These are phyloP conservation scores for Yponomeuta evonymella DNA, from an alignment of 2,888 invertebrate genomes.

Conservation along the genomic window DNA sequence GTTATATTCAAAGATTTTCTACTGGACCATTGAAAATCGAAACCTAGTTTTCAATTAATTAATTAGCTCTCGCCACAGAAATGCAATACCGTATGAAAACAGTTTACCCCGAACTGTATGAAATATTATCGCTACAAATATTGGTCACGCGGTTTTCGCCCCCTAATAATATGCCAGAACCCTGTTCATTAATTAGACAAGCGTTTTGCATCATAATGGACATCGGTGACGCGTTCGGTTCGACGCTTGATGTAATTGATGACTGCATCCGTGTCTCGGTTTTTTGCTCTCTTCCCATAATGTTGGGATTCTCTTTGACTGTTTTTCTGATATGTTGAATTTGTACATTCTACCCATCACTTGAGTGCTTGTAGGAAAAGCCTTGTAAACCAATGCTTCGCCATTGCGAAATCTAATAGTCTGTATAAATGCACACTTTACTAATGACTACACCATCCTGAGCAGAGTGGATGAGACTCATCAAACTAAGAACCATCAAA, in stretches of 20 bases:
- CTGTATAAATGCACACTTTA: too few species aligned
- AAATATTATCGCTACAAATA: slow-evolving; percentile 27
- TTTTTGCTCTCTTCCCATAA: slow-evolving; percentile 41
- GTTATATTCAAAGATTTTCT: too few species aligned
- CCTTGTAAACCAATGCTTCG: too few species aligned
- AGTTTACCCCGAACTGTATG: slow-evolving; percentile 16
- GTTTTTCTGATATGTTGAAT: neutral
- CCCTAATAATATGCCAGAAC: slow-evolving; percentile 44
- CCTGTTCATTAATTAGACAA: slow-evolving; percentile 64
- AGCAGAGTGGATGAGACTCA: too few species aligned
- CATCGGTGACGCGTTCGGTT: slow-evolving; percentile 45
- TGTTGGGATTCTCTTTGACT: neutral
- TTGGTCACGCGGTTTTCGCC: slow-evolving; percentile 41
- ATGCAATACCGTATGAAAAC: neutral
- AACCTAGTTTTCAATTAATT: too few species aligned
- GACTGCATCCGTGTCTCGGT: slow-evolving; percentile 28
- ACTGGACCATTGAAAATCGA: too few species aligned
- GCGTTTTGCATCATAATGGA: slow-evolving; percentile 66
- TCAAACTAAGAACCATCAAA: too few species aligned
- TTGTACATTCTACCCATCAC: neutral
- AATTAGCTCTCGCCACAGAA: neutral
- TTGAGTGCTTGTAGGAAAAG: too few species aligned
- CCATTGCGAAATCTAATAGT: too few species aligned
- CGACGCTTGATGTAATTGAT: slow-evolving; percentile 33
- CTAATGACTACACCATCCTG: too few species aligned